A percentile compares a stretch with the other conserved stretches of the same genome.
Evolutionary conservation across 2,113 vertebrate genomes (phyloP).

Genomic region (Aviceda subcristata): DNA sequence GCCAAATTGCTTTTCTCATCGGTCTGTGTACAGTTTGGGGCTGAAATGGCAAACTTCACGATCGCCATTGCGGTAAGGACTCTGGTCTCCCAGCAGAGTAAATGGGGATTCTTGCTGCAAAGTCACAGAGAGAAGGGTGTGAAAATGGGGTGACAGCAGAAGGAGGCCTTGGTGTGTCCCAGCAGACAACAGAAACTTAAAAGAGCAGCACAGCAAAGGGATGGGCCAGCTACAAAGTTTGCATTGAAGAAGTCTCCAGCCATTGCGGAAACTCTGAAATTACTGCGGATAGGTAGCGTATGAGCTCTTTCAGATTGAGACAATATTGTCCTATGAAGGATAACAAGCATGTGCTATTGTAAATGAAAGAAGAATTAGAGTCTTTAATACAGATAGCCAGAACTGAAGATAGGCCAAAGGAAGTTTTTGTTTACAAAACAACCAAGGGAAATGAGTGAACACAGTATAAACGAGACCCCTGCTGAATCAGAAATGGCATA

Average conservation of each 20-base stretch:
- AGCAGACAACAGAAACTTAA: background rate
- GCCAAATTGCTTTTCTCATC: background rate
- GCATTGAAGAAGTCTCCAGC: background rate
- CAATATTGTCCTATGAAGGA: background rate
- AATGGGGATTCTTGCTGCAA: background rate
- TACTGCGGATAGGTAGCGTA: background rate
- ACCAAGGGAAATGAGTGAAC: background rate
- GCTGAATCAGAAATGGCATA: conserved; percentile 11
- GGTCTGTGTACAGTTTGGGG: background rate
- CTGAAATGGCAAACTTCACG: background rate
- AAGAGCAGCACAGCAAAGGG: background rate
- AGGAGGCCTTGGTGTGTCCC: background rate
- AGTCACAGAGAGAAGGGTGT: background rate
- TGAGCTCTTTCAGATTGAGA: background rate
- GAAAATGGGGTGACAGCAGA: background rate
- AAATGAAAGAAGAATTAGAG: background rate
- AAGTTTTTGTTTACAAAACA: background rate
- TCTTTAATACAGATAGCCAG: background rate
- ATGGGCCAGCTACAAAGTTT: background rate
- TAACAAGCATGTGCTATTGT: background rate
- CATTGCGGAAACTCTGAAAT: background rate
- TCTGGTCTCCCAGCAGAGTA: background rate
- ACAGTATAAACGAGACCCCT: background rate
- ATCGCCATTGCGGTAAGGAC: rapidly evolving
- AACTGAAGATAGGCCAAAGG: background rate